Percentiles rank a stretch among this genome's conserved stretches.
Conservation (phyloP, 2,797 vertebrate species). For the Trachops cirrhosus region DNA sequence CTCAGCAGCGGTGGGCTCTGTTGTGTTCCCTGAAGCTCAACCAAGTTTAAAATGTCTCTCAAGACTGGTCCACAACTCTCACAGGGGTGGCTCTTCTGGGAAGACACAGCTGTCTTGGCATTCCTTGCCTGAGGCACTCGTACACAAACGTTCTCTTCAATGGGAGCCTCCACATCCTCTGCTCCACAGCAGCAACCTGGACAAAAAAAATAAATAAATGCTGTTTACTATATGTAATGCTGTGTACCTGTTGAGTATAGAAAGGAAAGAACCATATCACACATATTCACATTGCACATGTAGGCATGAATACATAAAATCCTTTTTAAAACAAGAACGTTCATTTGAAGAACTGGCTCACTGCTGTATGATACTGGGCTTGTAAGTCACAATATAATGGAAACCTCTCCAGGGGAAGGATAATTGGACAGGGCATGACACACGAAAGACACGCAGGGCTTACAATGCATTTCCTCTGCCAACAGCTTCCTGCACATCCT, state of each 20-base stretch:
- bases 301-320: not conserved
- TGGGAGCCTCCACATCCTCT: not conserved
- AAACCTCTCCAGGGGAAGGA: not conserved
- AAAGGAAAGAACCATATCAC: not conserved
- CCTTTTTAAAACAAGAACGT: not conserved
- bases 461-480: not conserved
- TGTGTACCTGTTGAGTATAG: too few relatives aligned
- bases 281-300: not conserved
- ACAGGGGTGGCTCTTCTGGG: not conserved
- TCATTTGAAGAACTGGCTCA: not conserved
- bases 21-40: not conserved
- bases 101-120: not conserved
- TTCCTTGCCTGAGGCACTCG: not conserved
- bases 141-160: not conserved
- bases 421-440: not conserved
- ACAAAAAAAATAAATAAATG: not conserved
- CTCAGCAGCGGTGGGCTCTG: not conserved
- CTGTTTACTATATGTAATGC: too few relatives aligned
- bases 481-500: not conserved
- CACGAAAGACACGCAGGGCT: not conserved
- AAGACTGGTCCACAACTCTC: not conserved
- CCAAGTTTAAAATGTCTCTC: not conserved
- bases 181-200: slow-evolving; percentile 5
- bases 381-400: not conserved
- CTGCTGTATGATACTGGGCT: not conserved